These are phyloP conservation scores for Ganaspis brasiliensis DNA, from an alignment of 2,888 invertebrate genomes.

Conservation along the genomic window DNA sequence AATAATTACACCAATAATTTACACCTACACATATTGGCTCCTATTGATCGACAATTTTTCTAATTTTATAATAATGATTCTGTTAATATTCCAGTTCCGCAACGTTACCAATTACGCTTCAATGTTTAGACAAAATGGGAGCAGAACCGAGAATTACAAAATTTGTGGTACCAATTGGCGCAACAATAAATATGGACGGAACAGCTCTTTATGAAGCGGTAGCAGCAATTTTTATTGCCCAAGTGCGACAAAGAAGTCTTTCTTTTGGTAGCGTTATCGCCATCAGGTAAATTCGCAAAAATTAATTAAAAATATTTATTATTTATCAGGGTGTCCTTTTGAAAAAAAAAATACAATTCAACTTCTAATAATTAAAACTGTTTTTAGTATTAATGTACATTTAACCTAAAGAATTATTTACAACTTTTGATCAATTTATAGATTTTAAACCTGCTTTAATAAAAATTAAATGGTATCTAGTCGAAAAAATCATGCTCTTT, in stretches of 20 bases:
- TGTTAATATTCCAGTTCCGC: constrained; percentile 86
- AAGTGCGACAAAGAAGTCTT: constrained; percentile 91
- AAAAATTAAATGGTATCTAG: no score
- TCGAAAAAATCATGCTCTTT: no score
- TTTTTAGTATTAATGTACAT: no score
- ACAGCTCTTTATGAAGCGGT: constrained; percentile 99
- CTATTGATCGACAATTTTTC: no score
- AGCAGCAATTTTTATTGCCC: constrained; percentile 98
- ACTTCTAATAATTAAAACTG: no score
- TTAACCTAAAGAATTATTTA: no score
- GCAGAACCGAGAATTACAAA: constrained; percentile 95
- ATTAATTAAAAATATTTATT: background rate
- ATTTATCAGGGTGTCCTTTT: background rate
- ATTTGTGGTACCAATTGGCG: constrained; percentile 98
- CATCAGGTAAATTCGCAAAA: constrained; percentile 86
- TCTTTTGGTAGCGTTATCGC: constrained; percentile 94
- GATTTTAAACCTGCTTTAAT: no score
- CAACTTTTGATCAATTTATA: no score
- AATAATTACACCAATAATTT: no score
- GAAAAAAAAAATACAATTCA: no score
- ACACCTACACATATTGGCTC: no score
- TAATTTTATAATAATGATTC: constrained; percentile 18
- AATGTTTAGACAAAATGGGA: constrained; percentile 95
- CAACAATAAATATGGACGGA: constrained; percentile 99
- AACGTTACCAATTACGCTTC: constrained; percentile 97